Base-by-base conservation (phyloP, 2,888 invertebrate genomes). In the Argyresthia goedartella region DNA sequence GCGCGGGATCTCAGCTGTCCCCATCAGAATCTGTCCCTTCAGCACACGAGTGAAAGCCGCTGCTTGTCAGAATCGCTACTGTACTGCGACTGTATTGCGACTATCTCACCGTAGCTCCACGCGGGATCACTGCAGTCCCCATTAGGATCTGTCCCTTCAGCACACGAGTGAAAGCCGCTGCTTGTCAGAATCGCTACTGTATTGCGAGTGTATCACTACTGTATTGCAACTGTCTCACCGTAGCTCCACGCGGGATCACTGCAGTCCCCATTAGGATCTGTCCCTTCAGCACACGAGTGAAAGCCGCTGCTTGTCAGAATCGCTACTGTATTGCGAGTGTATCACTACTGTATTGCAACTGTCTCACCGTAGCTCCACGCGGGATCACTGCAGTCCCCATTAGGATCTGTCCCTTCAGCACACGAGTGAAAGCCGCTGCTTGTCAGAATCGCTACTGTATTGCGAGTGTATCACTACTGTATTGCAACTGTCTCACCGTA, bases 201-300 rank as follows among this genome's bases (percentile, higher is more conserved):
- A n/a, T n/a, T n/a, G n/a, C n/a, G n/a, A n/a, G n/a, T n/a, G n/a
- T n/a, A n/a, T n/a, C n/a, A n/a, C n/a, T n/a, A n/a, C n/a, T n/a
- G n/a, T n/a, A n/a, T n/a, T n/a, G n/a, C n/a, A n/a, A n/a, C n/a
- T n/a, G n/a, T n/a, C 25, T n/a, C 11, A 89, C 90, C 81, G 90
- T 89, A 13, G 92, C 89, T 59, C 91, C 91, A n/a, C 88, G 85
- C 0, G 98, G 98, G 73, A 97, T 97, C 10, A 93, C 79, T 0
- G 91, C 88, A 25, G 88, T 89, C 2, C 91, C 93, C 39, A 97
- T 71, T 59, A 89, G 86, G 59, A 93, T 92, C 68, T 96, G 95
- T 0, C 97, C 97, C 73, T 96, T 96, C 51, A 98, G 88, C 0
- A 98, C 98, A 15, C 95, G 81, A 0, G 98, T 98, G 73, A 94